Evolutionary conservation across 2,888 invertebrate genomes (phyloP).

Genomic region (Xestia sexstrigata): DNA sequence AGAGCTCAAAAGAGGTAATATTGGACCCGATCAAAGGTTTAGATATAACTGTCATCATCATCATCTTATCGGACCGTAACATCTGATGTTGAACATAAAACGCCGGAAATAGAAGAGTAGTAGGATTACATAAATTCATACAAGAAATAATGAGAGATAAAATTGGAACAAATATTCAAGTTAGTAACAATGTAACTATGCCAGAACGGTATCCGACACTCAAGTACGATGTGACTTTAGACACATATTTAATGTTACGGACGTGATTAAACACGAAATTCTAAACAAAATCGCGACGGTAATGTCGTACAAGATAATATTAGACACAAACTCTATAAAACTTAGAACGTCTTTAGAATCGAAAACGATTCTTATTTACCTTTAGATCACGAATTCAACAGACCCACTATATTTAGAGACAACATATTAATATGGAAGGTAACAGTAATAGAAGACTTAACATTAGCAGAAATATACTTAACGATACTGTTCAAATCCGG

Average conservation of each 20-base stretch:
- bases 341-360: conserved; percentile 21
- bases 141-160: neutral
- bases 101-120: neutral
- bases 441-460: neutral
- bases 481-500: conserved; percentile 6
- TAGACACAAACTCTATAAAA: conserved; percentile 22
- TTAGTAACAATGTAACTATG: neutral
- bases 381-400: conserved; percentile 27
- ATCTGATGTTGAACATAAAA: conserved; percentile 7
- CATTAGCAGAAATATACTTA: neutral
- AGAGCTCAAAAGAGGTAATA: neutral
- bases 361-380: conserved; percentile 13
- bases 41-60: conserved; percentile 13
- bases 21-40: neutral
- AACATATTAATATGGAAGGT: neutral
- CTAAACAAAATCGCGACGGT: neutral
- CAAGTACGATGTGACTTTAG: neutral
- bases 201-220: neutral
- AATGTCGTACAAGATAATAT: conserved; percentile 15
- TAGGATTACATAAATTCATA: neutral
- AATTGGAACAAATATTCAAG: neutral
- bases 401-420: neutral
- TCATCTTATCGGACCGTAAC: neutral
- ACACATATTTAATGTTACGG: neutral
- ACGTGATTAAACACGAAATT: neutral